Conservation (phyloP, 2,888 invertebrate species). For the Imbricaverruca yamaguchii region DNA sequence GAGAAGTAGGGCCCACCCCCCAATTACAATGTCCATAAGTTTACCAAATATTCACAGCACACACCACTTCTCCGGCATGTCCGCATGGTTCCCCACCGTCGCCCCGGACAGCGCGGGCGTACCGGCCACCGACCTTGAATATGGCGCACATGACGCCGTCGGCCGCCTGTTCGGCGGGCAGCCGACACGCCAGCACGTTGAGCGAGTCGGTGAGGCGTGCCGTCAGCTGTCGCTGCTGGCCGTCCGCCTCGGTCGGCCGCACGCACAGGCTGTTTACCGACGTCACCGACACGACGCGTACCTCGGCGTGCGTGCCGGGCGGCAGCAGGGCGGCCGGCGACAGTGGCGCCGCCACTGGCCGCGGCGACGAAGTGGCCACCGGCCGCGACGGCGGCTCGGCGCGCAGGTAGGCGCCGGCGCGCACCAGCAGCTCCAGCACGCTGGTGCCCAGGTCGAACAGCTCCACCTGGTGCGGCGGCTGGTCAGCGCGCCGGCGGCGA, state of each 20-base stretch:
- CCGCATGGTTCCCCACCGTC: neutral
- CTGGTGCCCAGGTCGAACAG: slow-evolving; percentile 2
- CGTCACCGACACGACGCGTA: neutral
- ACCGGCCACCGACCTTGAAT: neutral
- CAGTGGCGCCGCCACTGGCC: neutral
- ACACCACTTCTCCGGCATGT: no score
- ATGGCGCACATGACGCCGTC: neutral
- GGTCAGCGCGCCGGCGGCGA: no score
- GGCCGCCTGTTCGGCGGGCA: neutral
- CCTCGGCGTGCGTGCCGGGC: neutral
- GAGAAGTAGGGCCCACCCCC: no score
- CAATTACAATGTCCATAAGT: no score
- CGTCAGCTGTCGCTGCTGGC: neutral
- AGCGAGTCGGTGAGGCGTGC: slow-evolving; percentile 1
- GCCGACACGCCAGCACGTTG: neutral
- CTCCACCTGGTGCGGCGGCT: neutral
- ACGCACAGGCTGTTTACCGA: neutral
- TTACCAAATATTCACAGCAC: no score
- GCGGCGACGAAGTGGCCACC: neutral
- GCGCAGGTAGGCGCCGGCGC: neutral
- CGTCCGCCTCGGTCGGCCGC: neutral
- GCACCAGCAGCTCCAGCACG: slow-evolving; percentile 9
- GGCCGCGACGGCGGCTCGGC: neutral
- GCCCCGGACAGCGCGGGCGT: neutral
- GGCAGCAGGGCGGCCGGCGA: neutral